phyloP scores from a whole-genome alignment of 2,113 vertebrate genomes.

The Zosterops borbonicus region DNA sequence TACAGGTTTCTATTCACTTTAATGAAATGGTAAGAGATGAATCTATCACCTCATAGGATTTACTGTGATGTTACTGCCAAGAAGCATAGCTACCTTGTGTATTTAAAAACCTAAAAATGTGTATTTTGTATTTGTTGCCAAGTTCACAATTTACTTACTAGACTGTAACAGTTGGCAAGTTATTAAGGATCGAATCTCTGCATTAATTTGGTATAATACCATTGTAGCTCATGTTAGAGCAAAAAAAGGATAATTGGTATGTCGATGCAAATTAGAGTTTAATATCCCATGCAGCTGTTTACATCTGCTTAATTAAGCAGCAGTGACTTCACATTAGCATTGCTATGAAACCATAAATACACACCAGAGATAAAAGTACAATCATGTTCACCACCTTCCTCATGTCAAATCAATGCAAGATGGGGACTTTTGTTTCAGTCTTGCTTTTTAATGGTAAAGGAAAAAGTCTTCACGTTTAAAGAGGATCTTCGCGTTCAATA shows the following conservation, averaged over 20 bases:
- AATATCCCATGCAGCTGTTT: conserved; percentile 58
- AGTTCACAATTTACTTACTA: background rate
- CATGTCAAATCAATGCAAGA: background rate
- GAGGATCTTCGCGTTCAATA: background rate
- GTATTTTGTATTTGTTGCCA: background rate
- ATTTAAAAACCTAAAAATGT: background rate
- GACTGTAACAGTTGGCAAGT: background rate
- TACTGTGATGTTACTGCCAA: background rate
- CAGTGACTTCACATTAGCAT: conserved; percentile 33
- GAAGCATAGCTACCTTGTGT: background rate
- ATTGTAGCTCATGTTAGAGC: background rate
- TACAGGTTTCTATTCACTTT: background rate
- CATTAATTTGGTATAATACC: background rate
- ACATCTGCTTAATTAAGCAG: conserved; percentile 53
- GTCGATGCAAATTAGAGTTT: conserved; percentile 20
- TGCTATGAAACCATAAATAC: background rate
- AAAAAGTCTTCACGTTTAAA: background rate
- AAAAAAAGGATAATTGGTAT: background rate
- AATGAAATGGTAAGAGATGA: background rate
- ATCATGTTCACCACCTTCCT: background rate
- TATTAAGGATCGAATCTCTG: background rate
- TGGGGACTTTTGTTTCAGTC: background rate
- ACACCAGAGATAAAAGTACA: background rate
- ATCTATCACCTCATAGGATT: background rate
- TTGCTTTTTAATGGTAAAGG: background rate